A percentile compares a stretch with the other conserved stretches of the same genome.
These are phyloP conservation scores for Liparis tanakae DNA, from an alignment of 2,797 vertebrate species.

Conservation along the genomic window DNA sequence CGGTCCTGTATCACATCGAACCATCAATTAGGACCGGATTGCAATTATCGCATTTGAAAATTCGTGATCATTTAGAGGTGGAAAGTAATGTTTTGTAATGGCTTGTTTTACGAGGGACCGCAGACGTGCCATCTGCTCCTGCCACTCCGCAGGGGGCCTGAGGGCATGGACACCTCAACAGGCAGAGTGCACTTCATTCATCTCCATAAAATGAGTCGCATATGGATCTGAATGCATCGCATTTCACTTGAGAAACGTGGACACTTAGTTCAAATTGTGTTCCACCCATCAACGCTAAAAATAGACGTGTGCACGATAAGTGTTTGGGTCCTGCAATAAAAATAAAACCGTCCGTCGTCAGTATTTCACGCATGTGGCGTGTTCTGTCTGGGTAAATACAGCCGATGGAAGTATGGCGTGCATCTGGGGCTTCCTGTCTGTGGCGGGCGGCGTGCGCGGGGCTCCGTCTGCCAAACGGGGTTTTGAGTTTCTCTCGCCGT, in stretches of 20 bases:
- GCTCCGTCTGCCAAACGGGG: constrained; percentile 61
- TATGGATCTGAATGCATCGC: constrained; percentile 6
- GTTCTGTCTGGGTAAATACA: constrained; percentile 44
- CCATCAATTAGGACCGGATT: constrained; percentile 38
- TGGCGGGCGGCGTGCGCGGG: constrained; percentile 53
- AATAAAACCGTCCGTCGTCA: constrained; percentile 63
- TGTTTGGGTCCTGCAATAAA: constrained; percentile 26
- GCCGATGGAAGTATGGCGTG: constrained; percentile 60
- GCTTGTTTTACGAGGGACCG: constrained; percentile 78
- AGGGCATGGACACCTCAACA: constrained; percentile 73
- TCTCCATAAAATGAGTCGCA: constrained; percentile 18
- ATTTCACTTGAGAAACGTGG: not conserved
- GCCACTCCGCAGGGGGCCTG: constrained; percentile 69
- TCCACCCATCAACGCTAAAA: constrained; percentile 30
- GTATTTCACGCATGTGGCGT: constrained; percentile 46
- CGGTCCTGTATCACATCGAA: constrained; percentile 49
- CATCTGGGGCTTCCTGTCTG: constrained; percentile 62
- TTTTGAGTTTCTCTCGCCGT: constrained; percentile 70
- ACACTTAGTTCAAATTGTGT: not conserved
- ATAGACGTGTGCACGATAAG: constrained; percentile 29
- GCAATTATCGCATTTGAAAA: constrained; percentile 45
- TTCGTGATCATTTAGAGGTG: constrained; percentile 47
- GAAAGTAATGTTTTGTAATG: constrained; percentile 71
- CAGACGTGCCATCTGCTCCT: constrained; percentile 82
- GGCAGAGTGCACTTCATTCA: constrained; percentile 54